Conservation (phyloP, 2,113 vertebrate species). For the Sapajus apella region DNA sequence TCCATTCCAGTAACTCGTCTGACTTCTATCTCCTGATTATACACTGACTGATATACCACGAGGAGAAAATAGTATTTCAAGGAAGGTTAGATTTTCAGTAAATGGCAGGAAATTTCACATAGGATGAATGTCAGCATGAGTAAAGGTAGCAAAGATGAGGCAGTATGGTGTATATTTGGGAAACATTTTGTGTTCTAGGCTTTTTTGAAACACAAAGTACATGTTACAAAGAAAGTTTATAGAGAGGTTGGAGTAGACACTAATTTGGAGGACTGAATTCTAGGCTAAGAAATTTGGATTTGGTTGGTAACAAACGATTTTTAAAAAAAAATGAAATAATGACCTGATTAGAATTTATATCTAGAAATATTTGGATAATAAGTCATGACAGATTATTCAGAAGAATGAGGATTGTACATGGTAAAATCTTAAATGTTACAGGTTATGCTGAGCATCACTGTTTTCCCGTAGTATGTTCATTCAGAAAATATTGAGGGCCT, state of each 20-base stretch:
- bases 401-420: background rate
- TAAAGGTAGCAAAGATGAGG: conserved; percentile 22
- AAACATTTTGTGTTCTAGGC: conserved; percentile 32
- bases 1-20: background rate
- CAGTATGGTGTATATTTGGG: background rate
- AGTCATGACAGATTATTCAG: background rate
- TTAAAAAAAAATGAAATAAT: background rate
- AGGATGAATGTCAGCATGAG: conserved; percentile 3
- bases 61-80: conserved; percentile 50
- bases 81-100: background rate
- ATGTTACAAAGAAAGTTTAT: background rate
- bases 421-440: background rate
- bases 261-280: conserved; percentile 40
- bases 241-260: background rate
- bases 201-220: background rate
- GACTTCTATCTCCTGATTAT: conserved; percentile 9
- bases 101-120: conserved; percentile 36
- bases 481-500: background rate
- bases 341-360: background rate
- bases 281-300: conserved; percentile 22
- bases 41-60: background rate
- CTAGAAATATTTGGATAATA: conserved; percentile 23
- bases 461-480: background rate
- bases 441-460: background rate
- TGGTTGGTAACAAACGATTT: conserved; percentile 33